Conservation (phyloP, 2,888 invertebrate genomes). For the Nysson spinosus region DNA sequence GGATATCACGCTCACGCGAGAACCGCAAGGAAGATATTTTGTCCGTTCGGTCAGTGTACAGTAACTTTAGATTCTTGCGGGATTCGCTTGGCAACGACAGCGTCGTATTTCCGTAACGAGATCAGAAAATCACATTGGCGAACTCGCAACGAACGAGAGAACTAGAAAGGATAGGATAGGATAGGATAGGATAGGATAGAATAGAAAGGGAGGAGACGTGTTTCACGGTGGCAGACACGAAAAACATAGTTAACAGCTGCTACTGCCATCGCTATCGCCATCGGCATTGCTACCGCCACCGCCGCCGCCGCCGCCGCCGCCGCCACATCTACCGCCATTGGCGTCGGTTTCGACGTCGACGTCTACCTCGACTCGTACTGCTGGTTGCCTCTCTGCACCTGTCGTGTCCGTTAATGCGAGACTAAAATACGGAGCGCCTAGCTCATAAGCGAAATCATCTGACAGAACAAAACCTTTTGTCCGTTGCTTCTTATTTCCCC, state of each 20-base stretch:
- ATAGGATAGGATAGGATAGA: neutral
- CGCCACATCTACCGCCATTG: constrained; percentile 23
- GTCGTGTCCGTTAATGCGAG: constrained; percentile 71
- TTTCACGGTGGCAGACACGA: constrained; percentile 54
- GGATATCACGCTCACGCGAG: neutral
- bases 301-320: constrained; percentile 44
- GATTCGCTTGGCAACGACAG: constrained; percentile 47
- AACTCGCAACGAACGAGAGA: neutral
- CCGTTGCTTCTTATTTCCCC: neutral
- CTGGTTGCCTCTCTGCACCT: constrained; percentile 59
- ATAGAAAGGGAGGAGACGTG: constrained; percentile 4
- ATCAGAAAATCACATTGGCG: constrained; percentile 52
- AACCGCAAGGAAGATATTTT: constrained; percentile 8
- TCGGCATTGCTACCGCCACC: constrained; percentile 23
- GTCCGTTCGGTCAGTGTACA: constrained; percentile 23
- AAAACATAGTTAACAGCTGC: constrained; percentile 58
- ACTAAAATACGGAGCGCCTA: constrained; percentile 59
- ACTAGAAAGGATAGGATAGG: neutral
- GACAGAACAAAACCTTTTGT: constrained; percentile 34
- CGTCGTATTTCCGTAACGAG: constrained; percentile 54
- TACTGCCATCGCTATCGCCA: constrained; percentile 28
- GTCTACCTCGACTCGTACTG: neutral
- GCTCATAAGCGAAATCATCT: constrained; percentile 38
- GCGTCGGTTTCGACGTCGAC: constrained; percentile 22
- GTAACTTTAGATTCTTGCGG: constrained; percentile 54